A percentile compares a stretch with the other conserved stretches of the same genome.
phyloP scores from a whole-genome alignment of 2,888 invertebrate species.

The Pheosia tremula region DNA sequence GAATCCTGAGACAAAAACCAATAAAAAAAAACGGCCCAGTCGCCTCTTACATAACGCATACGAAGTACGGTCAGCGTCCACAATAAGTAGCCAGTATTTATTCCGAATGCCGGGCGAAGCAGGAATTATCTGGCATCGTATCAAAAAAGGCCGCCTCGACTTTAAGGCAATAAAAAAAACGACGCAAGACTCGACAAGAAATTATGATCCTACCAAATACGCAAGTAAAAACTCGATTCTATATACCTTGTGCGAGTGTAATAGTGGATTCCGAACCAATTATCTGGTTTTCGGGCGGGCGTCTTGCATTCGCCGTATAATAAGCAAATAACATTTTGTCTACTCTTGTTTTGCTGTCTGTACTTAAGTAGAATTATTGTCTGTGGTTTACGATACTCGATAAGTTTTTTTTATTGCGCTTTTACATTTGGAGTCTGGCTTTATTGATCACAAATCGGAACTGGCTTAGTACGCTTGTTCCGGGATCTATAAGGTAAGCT shows the following conservation, averaged over 20 bases:
- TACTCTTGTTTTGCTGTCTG: slow-evolving; percentile 41
- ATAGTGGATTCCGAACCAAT: slow-evolving; percentile 54
- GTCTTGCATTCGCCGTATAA: slow-evolving; percentile 36
- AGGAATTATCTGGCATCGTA: slow-evolving; percentile 67
- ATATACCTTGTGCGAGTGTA: slow-evolving; percentile 50
- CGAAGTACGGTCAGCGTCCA: slow-evolving; percentile 45
- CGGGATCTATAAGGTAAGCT: neutral
- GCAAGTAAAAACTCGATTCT: slow-evolving; percentile 68
- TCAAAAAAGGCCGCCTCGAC: slow-evolving; percentile 66
- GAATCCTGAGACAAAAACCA: slow-evolving; percentile 45
- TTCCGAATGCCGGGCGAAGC: slow-evolving; percentile 59
- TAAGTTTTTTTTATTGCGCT: slow-evolving; percentile 22
- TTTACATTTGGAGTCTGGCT: slow-evolving; percentile 1
- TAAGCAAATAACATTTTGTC: slow-evolving; percentile 50
- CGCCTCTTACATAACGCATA: slow-evolving; percentile 51
- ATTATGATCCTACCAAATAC: slow-evolving; percentile 81
- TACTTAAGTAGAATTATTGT: slow-evolving; percentile 36
- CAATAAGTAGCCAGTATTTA: slow-evolving; percentile 60
- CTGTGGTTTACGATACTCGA: slow-evolving; percentile 34
- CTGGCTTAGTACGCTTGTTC: neutral
- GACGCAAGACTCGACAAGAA: slow-evolving; percentile 67
- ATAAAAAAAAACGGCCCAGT: slow-evolving; percentile 36
- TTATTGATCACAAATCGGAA: neutral
- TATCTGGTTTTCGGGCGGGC: slow-evolving; percentile 49
- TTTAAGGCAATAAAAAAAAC: slow-evolving; percentile 51